These are phyloP conservation scores for Vimba vimba DNA, from an alignment of 2,113 vertebrate genomes.

Conservation along the genomic window DNA sequence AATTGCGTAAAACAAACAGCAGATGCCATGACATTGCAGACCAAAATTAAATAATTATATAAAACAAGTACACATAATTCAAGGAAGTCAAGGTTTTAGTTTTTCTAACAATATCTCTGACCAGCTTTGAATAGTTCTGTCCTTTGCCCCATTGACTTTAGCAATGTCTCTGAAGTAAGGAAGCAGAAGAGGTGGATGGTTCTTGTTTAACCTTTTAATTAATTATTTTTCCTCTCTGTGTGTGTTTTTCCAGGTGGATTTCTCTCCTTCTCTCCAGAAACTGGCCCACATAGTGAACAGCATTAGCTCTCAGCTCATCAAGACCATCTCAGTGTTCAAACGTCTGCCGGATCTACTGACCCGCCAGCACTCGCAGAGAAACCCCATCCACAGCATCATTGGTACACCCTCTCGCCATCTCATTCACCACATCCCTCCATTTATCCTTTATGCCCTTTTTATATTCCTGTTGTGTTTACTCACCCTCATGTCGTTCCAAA, in stretches of 20 bases:
- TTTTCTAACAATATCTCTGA: no score
- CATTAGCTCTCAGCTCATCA: slow-evolving; percentile 76
- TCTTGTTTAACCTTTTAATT: background rate
- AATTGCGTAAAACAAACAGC: no score
- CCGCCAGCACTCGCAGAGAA: slow-evolving; percentile 62
- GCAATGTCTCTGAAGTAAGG: no score
- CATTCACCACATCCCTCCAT: background rate
- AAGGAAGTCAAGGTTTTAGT: no score
- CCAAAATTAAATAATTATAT: no score
- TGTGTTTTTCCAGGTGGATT: slow-evolving; percentile 77
- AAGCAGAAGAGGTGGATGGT: no score
- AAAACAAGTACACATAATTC: no score
- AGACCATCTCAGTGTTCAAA: slow-evolving; percentile 78
- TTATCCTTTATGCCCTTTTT: background rate
- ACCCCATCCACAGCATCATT: slow-evolving; percentile 75
- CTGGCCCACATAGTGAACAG: slow-evolving; percentile 76
- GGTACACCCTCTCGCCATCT: slow-evolving; percentile 64
- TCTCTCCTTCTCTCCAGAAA: slow-evolving; percentile 80
- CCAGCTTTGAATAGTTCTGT: no score
- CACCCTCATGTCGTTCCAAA: background rate
- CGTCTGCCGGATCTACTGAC: slow-evolving; percentile 81
- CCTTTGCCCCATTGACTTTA: no score
- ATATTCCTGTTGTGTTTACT: background rate
- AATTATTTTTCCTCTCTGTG: slow-evolving; percentile 8
- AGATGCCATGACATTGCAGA: no score